Evolutionary conservation across 2,888 invertebrate genomes (phyloP).

Genomic region (Autographa gamma): DNA sequence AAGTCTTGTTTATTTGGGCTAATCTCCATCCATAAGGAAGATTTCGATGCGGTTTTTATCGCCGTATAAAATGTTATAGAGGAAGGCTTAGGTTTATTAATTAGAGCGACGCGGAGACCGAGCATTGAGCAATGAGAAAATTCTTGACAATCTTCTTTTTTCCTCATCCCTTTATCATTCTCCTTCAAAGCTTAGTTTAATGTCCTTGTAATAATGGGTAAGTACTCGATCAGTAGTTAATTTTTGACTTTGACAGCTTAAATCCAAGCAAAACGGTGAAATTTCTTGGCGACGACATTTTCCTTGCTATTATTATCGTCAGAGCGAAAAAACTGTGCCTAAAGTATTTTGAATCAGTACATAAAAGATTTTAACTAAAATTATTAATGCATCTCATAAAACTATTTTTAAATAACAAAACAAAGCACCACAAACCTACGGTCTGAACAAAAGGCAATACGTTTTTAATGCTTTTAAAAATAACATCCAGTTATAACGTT

Average conservation of each 20-base stretch:
- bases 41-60: conserved; percentile 44
- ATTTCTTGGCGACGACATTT: too few species aligned
- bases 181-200: neutral
- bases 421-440: neutral
- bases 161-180: neutral
- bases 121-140: conserved; percentile 13
- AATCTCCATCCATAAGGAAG: conserved; percentile 30
- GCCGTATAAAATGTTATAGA: conserved; percentile 47
- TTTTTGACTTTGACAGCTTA: too few species aligned
- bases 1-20: conserved; percentile 38
- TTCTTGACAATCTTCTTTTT: neutral
- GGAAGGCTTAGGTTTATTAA: conserved; percentile 44
- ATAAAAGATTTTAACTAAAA: too few species aligned
- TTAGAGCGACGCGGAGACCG: conserved; percentile 22
- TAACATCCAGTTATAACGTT: conserved; percentile 2
- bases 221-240: too few species aligned
- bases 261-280: too few species aligned
- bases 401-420: neutral
- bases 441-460: neutral
- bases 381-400: too few species aligned
- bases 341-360: too few species aligned
- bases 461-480: conserved; percentile 5
- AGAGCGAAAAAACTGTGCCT: too few species aligned
- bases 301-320: too few species aligned
- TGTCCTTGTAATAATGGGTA: too few species aligned